Percentiles rank a stretch among this genome's conserved stretches.
Conservation (phyloP, 2,113 vertebrate genomes). For the Paralichthys olivaceus region DNA sequence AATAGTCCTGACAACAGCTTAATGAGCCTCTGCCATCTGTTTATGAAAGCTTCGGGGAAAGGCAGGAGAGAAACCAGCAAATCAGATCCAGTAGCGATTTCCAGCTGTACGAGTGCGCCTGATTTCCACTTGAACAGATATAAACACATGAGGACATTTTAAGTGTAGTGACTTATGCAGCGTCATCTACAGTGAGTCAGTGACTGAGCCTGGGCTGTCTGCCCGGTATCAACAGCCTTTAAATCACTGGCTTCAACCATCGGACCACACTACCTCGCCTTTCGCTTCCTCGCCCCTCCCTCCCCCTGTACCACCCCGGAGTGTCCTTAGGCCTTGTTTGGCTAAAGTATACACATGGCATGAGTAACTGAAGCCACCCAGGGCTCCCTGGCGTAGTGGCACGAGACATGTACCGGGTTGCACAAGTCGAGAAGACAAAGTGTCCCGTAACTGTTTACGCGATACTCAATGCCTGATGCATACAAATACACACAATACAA, state of each 20-base stretch:
- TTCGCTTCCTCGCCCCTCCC: constrained; percentile 67
- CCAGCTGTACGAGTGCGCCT: constrained; percentile 72
- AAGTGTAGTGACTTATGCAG: constrained; percentile 83
- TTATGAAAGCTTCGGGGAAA: constrained; percentile 76
- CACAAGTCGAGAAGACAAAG: constrained; percentile 61
- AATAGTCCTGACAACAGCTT: constrained; percentile 83
- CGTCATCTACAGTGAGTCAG: constrained; percentile 79
- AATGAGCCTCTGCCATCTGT: constrained; percentile 82
- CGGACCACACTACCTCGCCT: constrained; percentile 81
- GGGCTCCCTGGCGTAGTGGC: constrained; percentile 68
- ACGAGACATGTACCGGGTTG: constrained; percentile 68
- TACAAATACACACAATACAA: constrained; percentile 54
- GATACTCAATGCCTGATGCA: constrained; percentile 57
- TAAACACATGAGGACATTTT: constrained; percentile 83
- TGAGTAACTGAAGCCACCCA: constrained; percentile 81
- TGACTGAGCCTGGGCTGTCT: constrained; percentile 77
- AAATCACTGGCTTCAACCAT: constrained; percentile 82
- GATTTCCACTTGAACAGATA: constrained; percentile 82
- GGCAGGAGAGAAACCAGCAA: constrained; percentile 67
- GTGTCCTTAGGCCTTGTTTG: constrained; percentile 79
- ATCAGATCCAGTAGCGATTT: constrained; percentile 81
- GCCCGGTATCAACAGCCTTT: constrained; percentile 83
- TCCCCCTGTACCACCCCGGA: constrained; percentile 74
- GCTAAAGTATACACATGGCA: constrained; percentile 78
- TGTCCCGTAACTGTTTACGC: constrained; percentile 65